Percentiles rank a stretch among this genome's conserved stretches.
These are phyloP conservation scores for Cossypha polioptera DNA, from an alignment of 2,797 vertebrate genomes.

Conservation along the genomic window DNA sequence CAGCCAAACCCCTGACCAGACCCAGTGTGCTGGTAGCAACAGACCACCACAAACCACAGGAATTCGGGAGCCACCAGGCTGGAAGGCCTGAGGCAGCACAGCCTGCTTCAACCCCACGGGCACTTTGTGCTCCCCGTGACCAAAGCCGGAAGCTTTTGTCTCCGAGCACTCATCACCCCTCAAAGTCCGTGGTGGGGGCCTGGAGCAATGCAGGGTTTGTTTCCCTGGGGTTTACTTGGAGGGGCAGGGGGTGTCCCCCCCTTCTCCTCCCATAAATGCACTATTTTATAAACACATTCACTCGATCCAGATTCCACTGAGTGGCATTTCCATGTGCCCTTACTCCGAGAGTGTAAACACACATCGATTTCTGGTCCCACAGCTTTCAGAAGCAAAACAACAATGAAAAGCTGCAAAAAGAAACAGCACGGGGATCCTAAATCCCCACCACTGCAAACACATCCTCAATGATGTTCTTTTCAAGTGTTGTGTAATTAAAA, in stretches of 20 bases:
- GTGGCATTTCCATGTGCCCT: background rate
- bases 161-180: background rate
- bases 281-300: conserved; percentile 26
- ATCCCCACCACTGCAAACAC: background rate
- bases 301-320: background rate
- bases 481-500: conserved; percentile 52
- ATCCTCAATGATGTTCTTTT: background rate
- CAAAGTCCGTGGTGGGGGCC: background rate
- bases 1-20: background rate
- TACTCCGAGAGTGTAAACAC: conserved; percentile 28
- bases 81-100: background rate
- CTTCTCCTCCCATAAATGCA: background rate
- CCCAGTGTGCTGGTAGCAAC: background rate
- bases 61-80: background rate
- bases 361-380: conserved; percentile 9
- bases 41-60: background rate
- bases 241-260: fast-evolving
- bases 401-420: conserved; percentile 35
- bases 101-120: background rate
- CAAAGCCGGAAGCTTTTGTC: background rate
- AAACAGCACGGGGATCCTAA: conserved; percentile 1
- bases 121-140: background rate
- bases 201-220: background rate
- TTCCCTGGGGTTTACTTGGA: background rate
- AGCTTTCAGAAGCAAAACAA: conserved; percentile 11